Conservation (phyloP, 2,888 invertebrate genomes). For the Philereme vetulata region DNA sequence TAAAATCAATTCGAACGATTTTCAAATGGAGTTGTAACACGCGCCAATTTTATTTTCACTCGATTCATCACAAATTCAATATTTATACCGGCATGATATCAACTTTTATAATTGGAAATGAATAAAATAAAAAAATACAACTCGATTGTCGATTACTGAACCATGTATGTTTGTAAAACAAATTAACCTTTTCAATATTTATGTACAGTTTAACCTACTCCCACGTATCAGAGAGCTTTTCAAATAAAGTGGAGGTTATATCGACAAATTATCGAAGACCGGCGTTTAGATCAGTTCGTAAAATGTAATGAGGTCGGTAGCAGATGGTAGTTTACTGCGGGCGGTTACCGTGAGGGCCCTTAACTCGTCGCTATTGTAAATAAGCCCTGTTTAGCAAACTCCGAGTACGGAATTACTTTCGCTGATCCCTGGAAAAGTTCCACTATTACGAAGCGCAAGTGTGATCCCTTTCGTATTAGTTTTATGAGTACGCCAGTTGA, state of each 20-base stretch:
- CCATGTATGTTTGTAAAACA: background rate
- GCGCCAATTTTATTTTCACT: slow-evolving; percentile 19
- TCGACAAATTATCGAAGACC: slow-evolving; percentile 31
- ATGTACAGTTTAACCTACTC: slow-evolving; percentile 3
- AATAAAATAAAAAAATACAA: background rate
- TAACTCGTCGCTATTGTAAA: slow-evolving; percentile 55
- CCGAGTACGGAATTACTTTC: slow-evolving; percentile 64
- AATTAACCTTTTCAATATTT: slow-evolving; percentile 5
- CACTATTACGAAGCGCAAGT: slow-evolving; percentile 65
- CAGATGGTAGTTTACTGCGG: slow-evolving; percentile 44
- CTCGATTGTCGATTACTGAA: slow-evolving; percentile 2
- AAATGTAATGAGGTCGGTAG: slow-evolving; percentile 45
- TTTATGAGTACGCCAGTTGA: slow-evolving; percentile 71
- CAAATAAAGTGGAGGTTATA: slow-evolving; percentile 9
- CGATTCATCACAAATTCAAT: slow-evolving; percentile 7
- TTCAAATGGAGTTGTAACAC: slow-evolving; percentile 17
- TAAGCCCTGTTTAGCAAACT: slow-evolving; percentile 58
- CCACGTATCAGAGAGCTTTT: slow-evolving; percentile 7
- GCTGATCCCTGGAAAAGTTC: slow-evolving; percentile 66
- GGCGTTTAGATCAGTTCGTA: slow-evolving; percentile 36
- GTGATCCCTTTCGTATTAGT: slow-evolving; percentile 73
- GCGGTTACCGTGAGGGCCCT: slow-evolving; percentile 44
- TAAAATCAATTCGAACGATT: slow-evolving; percentile 31
- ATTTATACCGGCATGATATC: background rate
- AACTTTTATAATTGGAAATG: background rate